Conservation (phyloP, 2,888 invertebrate species). For the Harpagoxenus sublaevis region DNA sequence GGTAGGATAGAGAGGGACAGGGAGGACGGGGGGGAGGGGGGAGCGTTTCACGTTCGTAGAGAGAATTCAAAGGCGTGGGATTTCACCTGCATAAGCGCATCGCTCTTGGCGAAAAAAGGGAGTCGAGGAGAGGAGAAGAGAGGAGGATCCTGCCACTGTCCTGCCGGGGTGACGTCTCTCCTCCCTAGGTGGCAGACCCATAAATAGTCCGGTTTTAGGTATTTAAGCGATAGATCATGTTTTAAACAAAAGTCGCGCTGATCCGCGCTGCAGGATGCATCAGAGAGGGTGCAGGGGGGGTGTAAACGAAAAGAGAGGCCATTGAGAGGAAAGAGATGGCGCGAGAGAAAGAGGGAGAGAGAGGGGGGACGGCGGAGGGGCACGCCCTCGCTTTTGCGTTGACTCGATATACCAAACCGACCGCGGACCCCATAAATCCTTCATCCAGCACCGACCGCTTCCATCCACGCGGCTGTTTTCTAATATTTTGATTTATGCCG, state of each 20-base stretch:
- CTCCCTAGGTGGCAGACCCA: conserved; percentile 71
- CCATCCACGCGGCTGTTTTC: conserved; percentile 81
- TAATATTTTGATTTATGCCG: conserved; percentile 85
- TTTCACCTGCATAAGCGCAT: conserved; percentile 65
- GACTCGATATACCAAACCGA: conserved; percentile 72
- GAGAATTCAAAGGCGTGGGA: conserved; percentile 77
- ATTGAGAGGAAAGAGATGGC: conserved; percentile 13
- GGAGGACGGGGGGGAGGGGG: conserved; percentile 47
- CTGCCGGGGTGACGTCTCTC: conserved; percentile 49
- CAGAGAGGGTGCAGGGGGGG: conserved; percentile 57
- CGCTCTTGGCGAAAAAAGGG: conserved; percentile 55
- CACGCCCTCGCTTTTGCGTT: conserved; percentile 77
- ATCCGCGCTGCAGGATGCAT: conserved; percentile 79
- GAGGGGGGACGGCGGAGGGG: conserved; percentile 59
- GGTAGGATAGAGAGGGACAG: conserved; percentile 45
- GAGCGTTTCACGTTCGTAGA: conserved; percentile 38
- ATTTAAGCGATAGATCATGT: conserved; percentile 86
- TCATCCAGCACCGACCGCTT: conserved; percentile 77
- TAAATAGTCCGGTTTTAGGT: conserved; percentile 83
- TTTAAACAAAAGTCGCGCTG: conserved; percentile 85
- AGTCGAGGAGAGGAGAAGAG: conserved; percentile 39
- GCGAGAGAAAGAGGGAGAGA: conserved; percentile 64
- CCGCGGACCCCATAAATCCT: conserved; percentile 83
- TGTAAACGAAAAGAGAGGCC: conserved; percentile 62
- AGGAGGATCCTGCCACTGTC: conserved; percentile 52